Base-by-base conservation (phyloP, 2,797 vertebrate species). In the Pantherophis vulpinus region DNA sequence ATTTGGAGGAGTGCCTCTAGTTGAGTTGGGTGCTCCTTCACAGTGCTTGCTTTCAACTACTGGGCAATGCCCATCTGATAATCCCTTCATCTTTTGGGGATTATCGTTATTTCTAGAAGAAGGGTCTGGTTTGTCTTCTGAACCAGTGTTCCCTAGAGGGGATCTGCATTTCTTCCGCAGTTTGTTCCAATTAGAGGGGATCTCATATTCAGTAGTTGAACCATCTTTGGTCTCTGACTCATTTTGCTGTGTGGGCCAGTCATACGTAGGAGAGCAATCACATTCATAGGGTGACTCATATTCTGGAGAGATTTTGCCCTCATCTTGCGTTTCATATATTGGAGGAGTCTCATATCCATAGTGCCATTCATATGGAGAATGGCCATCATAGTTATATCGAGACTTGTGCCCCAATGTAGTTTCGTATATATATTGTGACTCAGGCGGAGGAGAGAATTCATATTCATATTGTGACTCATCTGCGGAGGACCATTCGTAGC, bases 381-480 rank as follows among this genome's bases (percentile, higher is more conserved):
- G 51, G 61, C 32, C 25, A 6, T 59, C 83, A 29, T 37, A 88
- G 20, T 4, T 32, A 23, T 74, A 88, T 23, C 54, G 89, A 91
- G 61, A 74, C 54, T 86, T 89, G 29, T 55, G 58, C 8, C 32
- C 70, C 32, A 56, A 16, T 55, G 88, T 56, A 32, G 58, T 42
- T 55, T 91, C 90, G 6, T 93, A 91, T 29, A 27, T n/a, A 55
- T 86, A 91, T 25, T 56, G 87, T 27, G 93, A 86, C n/a, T 93
- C 87, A 13, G 58, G 27, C 8, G 90, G 60, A 66, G 42, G 59
- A 66, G 90, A 86, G 12, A 63, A n/a, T 42, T 91, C 93, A 89
- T 91, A 91, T 63, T 91, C 70, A 3, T 86, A 93, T 4, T 63
- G 90, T n/a, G 87, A n/a, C 25, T 91, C 93, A 58, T 91, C 83